phyloP scores from a whole-genome alignment of 1,140 invertebrate species.

The Trachymyrmex septentrionalis region DNA sequence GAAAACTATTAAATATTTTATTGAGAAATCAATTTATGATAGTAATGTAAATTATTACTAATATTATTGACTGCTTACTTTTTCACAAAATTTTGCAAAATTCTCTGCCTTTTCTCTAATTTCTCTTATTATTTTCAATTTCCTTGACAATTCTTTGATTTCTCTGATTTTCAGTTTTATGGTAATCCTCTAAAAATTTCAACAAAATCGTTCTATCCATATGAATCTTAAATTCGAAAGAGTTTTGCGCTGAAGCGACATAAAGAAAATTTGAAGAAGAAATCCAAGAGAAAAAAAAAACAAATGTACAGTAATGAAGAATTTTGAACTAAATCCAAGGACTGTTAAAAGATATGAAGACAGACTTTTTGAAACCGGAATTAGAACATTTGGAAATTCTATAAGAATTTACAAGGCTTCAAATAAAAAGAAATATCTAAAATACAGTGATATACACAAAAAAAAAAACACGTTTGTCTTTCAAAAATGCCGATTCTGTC shows the following conservation, averaged over 20 bases:
- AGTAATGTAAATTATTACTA: no score
- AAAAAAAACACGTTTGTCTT: constrained; percentile 67
- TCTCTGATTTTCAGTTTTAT: no score
- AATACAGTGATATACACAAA: constrained; percentile 35
- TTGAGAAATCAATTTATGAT: no score
- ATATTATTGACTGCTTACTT: no score
- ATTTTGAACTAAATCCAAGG: not conserved
- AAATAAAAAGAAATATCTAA: not conserved
- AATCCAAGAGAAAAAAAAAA: no score
- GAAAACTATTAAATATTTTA: no score
- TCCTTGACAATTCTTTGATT: no score
- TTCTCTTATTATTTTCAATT: no score
- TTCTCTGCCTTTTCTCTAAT: no score
- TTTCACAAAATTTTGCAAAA: no score
- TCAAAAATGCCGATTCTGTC: constrained; percentile 63
- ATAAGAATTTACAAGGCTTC: not conserved
- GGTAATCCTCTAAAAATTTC: no score
- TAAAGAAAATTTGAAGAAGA: not conserved
- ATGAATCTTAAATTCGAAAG: not conserved
- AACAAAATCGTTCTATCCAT: no score
- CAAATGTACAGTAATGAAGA: not conserved
- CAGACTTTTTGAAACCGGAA: not conserved
- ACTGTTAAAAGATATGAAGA: not conserved
- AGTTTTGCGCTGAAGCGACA: not conserved
- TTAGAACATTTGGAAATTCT: not conserved